Evolutionary conservation across 2,888 invertebrate species (phyloP).

Genomic region (Callinectes sapidus): DNA sequence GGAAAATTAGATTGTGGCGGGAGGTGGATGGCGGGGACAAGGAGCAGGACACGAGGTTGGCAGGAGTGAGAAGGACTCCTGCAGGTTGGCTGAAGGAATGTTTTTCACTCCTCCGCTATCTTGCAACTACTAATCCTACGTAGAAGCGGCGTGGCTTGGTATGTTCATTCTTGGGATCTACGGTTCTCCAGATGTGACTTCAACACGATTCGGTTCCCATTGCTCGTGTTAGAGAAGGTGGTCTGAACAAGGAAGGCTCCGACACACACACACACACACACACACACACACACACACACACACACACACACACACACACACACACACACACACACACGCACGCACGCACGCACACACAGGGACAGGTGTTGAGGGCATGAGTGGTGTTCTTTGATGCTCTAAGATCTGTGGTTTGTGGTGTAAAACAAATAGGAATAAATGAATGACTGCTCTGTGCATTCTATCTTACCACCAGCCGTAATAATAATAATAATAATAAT

Average conservation of each 20-base stretch:
- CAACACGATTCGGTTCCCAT: not conserved
- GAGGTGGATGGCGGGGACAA: not conserved
- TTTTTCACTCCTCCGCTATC: slow-evolving; percentile 43
- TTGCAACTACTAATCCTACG: slow-evolving; percentile 45
- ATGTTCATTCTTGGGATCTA: slow-evolving; percentile 22
- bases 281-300: not conserved
- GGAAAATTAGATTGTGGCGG: not conserved
- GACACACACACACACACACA: not conserved
- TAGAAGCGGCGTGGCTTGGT: slow-evolving; percentile 20
- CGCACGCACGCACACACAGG: not conserved
- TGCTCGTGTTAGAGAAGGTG: not conserved
- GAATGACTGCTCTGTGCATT: not conserved
- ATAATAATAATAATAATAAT: not conserved
- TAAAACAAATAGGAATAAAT: not conserved
- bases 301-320: slow-evolving; percentile 14
- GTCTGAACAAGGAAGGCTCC: not conserved
- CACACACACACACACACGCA: not conserved
- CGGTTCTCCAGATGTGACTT: not conserved
- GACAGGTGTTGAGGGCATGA: slow-evolving; percentile 12
- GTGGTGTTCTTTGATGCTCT: slow-evolving; percentile 23
- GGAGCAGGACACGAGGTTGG: not conserved
- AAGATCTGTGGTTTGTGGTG: slow-evolving; percentile 43
- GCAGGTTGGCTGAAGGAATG: slow-evolving; percentile 45
- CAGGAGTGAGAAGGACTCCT: slow-evolving; percentile 31
- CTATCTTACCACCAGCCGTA: not conserved